phyloP scores from a whole-genome alignment of 1,140 invertebrate genomes.

The Trigoniulus corallinus region DNA sequence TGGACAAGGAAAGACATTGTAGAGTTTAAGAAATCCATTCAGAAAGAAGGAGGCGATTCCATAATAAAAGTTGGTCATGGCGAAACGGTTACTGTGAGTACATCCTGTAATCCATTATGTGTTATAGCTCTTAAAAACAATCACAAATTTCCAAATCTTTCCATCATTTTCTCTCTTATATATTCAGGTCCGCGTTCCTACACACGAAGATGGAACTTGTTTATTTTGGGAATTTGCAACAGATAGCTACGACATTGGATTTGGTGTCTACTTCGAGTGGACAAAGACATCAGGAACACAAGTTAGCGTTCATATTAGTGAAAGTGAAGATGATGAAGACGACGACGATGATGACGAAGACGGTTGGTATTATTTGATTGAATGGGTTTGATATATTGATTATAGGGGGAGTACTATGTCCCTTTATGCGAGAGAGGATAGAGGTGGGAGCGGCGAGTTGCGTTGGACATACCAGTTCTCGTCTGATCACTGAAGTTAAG shows the following conservation, averaged over 20 bases:
- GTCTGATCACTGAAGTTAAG: too few relatives aligned
- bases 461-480: too few relatives aligned
- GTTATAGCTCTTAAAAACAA: constrained; percentile 6
- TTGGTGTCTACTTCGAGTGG: constrained; percentile 98
- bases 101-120: constrained; percentile 4
- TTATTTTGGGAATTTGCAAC: constrained; percentile 99
- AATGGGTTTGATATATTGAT: too few relatives aligned
- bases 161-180: constrained; percentile 1
- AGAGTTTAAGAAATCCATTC: constrained; percentile 76
- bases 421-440: too few relatives aligned
- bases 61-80: constrained; percentile 93
- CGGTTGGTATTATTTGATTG: not conserved
- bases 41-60: constrained; percentile 70
- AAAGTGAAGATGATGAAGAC: constrained; percentile 80
- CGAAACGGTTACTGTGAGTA: constrained; percentile 75
- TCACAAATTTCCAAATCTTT: constrained; percentile 6
- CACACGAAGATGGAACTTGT: constrained; percentile 79
- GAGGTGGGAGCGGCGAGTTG: too few relatives aligned
- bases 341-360: constrained; percentile 37
- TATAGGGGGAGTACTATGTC: too few relatives aligned
- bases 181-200: constrained; percentile 71
- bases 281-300: constrained; percentile 57
- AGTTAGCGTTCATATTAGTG: constrained; percentile 77
- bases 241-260: constrained; percentile 95
- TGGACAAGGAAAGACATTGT: constrained; percentile 87